phyloP scores from a whole-genome alignment of 2,113 vertebrate species.

The Phasianus colchicus region DNA sequence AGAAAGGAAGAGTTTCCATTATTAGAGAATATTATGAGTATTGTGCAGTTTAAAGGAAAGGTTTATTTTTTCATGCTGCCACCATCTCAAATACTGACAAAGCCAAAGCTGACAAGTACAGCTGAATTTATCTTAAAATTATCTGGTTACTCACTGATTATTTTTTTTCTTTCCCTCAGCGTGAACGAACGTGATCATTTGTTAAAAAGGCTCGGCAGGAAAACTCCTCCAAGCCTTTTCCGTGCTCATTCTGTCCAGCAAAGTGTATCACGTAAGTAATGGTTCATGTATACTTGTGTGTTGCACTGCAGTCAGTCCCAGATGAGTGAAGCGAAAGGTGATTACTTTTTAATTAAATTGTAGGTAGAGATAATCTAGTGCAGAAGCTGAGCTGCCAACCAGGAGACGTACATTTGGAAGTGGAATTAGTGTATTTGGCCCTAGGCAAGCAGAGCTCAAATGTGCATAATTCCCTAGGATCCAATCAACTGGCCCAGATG shows the following conservation, averaged over 20 bases:
- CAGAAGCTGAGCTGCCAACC: slow-evolving; percentile 35
- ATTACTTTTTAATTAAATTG: slow-evolving; percentile 66
- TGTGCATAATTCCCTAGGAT: slow-evolving; percentile 46
- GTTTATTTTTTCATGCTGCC: neutral
- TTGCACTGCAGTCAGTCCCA: neutral
- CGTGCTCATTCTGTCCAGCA: slow-evolving; percentile 93
- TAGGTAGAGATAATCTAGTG: neutral
- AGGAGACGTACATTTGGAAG: slow-evolving; percentile 14
- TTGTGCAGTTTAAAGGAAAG: neutral
- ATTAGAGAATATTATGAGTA: neutral
- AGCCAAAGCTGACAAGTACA: neutral
- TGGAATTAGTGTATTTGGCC: slow-evolving; percentile 55
- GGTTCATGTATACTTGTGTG: neutral
- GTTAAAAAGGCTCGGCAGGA: slow-evolving; percentile 95
- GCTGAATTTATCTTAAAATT: slow-evolving; percentile 8
- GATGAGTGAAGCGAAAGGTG: neutral
- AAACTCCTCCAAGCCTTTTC: slow-evolving; percentile 93
- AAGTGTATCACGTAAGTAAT: slow-evolving; percentile 92
- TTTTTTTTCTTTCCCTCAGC: slow-evolving; percentile 74
- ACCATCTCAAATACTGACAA: neutral
- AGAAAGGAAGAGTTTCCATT: neutral
- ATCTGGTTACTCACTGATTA: slow-evolving; percentile 9
- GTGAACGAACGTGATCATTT: slow-evolving; percentile 98
- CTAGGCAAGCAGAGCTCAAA: slow-evolving; percentile 17
- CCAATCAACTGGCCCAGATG: slow-evolving; percentile 40